A percentile compares a stretch with the other conserved stretches of the same genome.
phyloP scores from a whole-genome alignment of 92 coral and sea anemone species.

The Porites rus region DNA sequence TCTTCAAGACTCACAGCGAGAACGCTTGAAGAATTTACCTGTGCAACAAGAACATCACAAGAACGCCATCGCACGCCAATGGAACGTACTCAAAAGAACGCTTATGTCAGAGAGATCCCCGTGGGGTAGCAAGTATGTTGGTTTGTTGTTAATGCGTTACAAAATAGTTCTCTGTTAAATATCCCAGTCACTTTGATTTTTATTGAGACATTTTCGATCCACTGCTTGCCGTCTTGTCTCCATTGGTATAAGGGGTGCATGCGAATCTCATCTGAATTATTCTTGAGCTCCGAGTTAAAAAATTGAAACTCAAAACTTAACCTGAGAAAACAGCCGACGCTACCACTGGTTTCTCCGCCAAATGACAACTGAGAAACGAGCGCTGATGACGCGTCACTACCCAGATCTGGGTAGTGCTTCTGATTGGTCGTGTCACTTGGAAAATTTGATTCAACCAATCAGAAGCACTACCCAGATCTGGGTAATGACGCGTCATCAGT shows the following conservation, averaged over 20 bases:
- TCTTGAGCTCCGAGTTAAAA: not conserved
- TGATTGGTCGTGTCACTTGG: too few relatives aligned
- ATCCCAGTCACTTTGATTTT: too few relatives aligned
- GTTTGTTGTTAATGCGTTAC: not conserved
- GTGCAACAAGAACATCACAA: constrained; percentile 55
- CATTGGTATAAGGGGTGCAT: not conserved
- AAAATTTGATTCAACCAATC: too few relatives aligned
- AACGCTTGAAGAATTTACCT: constrained; percentile 43
- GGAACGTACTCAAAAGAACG: constrained; percentile 85
- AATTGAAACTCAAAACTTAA: not conserved
- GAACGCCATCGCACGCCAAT: constrained; percentile 58
- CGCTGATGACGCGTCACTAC: too few relatives aligned
- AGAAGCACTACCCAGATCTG: too few relatives aligned
- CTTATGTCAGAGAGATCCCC: constrained; percentile 85
- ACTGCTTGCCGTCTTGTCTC: not conserved
- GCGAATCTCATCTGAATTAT: not conserved
- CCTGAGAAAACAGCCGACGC: too few relatives aligned
- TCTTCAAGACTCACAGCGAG: constrained; percentile 72
- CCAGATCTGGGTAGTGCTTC: too few relatives aligned
- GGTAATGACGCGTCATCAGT: too few relatives aligned
- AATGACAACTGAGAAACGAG: too few relatives aligned
- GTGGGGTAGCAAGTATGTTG: constrained; percentile 84
- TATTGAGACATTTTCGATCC: too few relatives aligned
- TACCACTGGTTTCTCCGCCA: too few relatives aligned
- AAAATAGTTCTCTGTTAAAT: not conserved